These are phyloP conservation scores for Chrysomela aeneicollis DNA, from an alignment of 2,888 invertebrate species.

Conservation along the genomic window DNA sequence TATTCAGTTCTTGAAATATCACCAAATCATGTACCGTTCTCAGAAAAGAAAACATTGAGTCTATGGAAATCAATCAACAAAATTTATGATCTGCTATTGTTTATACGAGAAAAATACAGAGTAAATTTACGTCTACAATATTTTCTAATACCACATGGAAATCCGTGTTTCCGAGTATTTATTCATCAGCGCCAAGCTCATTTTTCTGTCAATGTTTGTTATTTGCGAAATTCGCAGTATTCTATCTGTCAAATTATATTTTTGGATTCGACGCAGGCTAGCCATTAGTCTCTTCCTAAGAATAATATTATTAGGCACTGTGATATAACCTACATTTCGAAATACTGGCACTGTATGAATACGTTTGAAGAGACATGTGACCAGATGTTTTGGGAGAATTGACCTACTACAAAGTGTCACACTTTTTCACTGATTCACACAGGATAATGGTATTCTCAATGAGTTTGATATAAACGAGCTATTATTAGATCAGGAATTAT, in stretches of 20 bases:
- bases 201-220: background rate
- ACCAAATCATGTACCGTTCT: too few species aligned
- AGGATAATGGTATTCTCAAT: background rate
- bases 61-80: too few species aligned
- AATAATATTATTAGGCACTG: background rate
- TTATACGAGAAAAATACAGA: background rate
- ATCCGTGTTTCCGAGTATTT: background rate
- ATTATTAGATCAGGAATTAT: background rate
- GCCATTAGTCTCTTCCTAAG: constrained; percentile 5
- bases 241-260: background rate
- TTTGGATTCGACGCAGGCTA: background rate
- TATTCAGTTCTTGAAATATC: too few species aligned
- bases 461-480: background rate
- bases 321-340: constrained; percentile 28
- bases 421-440: background rate
- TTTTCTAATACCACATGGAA: too few species aligned
- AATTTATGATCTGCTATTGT: too few species aligned
- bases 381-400: constrained; percentile 26
- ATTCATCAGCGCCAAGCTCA: background rate
- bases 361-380: constrained; percentile 17
- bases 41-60: too few species aligned
- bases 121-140: too few species aligned
- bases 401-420: constrained; percentile 21
- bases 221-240: background rate
- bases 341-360: constrained; percentile 25